These are phyloP conservation scores for Gonioctena quinquepunctata DNA, from an alignment of 1,140 invertebrate species.

Conservation along the genomic window DNA sequence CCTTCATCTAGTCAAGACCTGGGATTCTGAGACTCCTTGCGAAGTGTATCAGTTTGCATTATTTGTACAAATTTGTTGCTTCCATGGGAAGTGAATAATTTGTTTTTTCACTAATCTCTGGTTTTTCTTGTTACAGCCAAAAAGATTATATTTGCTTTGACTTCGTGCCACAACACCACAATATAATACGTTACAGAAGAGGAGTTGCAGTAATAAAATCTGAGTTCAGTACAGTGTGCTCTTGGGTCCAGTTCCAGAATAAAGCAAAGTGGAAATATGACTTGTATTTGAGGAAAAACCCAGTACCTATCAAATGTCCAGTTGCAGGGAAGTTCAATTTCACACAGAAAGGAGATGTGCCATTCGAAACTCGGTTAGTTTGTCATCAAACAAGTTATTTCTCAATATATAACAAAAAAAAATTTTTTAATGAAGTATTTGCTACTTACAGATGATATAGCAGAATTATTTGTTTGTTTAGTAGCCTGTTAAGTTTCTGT, in stretches of 20 bases:
- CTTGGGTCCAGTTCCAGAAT: conserved; percentile 90
- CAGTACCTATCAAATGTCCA: conserved; percentile 90
- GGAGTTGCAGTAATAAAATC: conserved; percentile 88
- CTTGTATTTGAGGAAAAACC: conserved; percentile 86
- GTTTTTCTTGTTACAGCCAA: conserved; percentile 70
- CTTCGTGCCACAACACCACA: conserved; percentile 93
- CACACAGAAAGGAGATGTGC: conserved; percentile 83
- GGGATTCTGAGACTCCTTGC: too few relatives aligned
- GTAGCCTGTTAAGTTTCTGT: too few relatives aligned
- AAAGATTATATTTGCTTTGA: conserved; percentile 98
- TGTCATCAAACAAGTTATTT: too few relatives aligned
- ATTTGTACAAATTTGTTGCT: too few relatives aligned
- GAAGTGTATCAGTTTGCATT: too few relatives aligned
- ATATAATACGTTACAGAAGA: conserved; percentile 89
- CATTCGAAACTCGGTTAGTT: conserved; percentile 75
- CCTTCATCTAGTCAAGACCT: too few relatives aligned
- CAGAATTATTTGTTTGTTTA: too few relatives aligned
- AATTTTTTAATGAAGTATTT: too few relatives aligned
- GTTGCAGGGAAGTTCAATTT: conserved; percentile 96
- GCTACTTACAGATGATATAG: too few relatives aligned
- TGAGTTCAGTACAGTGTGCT: conserved; percentile 89
- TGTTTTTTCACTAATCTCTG: too few relatives aligned
- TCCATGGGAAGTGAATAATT: too few relatives aligned
- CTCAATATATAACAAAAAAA: too few relatives aligned
- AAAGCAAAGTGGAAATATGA: conserved; percentile 87